Evolutionary conservation across 1,140 invertebrate species (phyloP), one percentile per base, ranked within the genome.

Genomic region (Papilio helenus): DNA sequence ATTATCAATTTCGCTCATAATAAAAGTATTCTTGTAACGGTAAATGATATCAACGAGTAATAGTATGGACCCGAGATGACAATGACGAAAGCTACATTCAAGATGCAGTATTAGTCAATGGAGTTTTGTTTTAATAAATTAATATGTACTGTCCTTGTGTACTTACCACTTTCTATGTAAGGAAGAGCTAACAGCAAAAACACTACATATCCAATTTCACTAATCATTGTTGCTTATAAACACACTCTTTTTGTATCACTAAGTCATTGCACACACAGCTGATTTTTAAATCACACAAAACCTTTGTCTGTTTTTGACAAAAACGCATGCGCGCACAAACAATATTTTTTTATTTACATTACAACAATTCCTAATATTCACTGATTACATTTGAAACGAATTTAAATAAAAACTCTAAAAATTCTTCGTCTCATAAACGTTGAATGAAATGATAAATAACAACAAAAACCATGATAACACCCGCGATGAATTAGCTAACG

Each of bases 151-250:
- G 68, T n/a, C 2, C 76, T 29, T 71, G 44, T 76, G 73, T 65
- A 94, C 95, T 95, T 89, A 95, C 95, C 95, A 93, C 94, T 95
- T 93, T 95, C 95, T 82, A 95, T 95, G 85, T 95, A 95, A 81
- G 95, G 95, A 86, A 95, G 91, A 86, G 95, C 92, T 84, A 95
- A 91, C 79, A 95, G 92, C 88, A 95, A 87, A 92, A 95, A 95
- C 87, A 95, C 90, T 88, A 94, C 93, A 86, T 95, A 95, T 95
- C 94, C 94, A 95, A 95, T 95, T 93, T 95, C 95, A 95, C 94
- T 95, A 85, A 95, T 94, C 95, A 95, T 95, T 95, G 94, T 95
- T 90, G 89, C 89, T 90, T 90, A 89, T 83, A 87, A 92, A 91
- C 88, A 91, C 88, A 93, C 91, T 91, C 91, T 92, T 90, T 91